These are phyloP conservation scores for Anguilla anguilla DNA, from an alignment of 2,797 vertebrate genomes.

Conservation along the genomic window DNA sequence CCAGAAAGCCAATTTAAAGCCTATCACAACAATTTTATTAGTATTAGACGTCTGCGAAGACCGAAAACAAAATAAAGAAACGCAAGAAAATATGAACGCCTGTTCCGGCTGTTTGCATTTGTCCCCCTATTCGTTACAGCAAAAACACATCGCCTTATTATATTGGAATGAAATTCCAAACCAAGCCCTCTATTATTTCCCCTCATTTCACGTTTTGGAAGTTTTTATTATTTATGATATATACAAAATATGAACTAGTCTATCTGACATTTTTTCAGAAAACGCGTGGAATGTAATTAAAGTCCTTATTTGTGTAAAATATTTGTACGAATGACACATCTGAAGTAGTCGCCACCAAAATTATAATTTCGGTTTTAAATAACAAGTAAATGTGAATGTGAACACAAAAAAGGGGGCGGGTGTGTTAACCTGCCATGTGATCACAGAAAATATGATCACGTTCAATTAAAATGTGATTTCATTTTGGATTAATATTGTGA, in stretches of 20 bases:
- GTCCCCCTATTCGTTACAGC: background rate
- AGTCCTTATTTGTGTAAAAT: background rate
- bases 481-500: background rate
- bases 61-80: slow-evolving; percentile 18
- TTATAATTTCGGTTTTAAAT: background rate
- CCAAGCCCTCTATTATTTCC: background rate
- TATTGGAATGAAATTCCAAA: background rate
- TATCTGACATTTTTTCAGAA: background rate
- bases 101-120: slow-evolving; percentile 7
- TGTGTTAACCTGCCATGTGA: background rate
- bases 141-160: background rate
- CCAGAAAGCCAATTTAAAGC: slow-evolving; percentile 31
- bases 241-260: background rate
- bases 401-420: background rate
- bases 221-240: background rate
- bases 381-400: background rate
- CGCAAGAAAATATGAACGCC: background rate
- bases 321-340: background rate
- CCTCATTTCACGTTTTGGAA: background rate
- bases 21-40: slow-evolving; percentile 20
- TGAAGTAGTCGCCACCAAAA: background rate
- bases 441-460: background rate
- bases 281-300: background rate
- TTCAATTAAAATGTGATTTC: background rate
- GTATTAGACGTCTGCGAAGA: slow-evolving; percentile 2